Conservation (phyloP, 2,113 vertebrate genomes). For the Clinocottus analis region DNA sequence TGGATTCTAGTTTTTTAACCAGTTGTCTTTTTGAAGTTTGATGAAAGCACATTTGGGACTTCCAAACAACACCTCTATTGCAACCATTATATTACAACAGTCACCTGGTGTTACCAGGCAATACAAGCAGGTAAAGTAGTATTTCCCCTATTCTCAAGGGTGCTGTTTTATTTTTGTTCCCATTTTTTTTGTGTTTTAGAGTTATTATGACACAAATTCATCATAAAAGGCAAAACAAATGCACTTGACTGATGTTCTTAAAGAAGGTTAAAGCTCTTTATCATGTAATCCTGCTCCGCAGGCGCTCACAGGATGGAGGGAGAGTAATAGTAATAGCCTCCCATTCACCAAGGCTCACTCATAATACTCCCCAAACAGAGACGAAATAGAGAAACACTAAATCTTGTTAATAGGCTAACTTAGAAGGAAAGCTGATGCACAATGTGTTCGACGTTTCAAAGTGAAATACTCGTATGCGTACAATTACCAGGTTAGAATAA, state of each 20-base stretch:
- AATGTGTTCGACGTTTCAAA: constrained; percentile 63
- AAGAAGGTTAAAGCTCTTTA: constrained; percentile 64
- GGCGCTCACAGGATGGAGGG: constrained; percentile 26
- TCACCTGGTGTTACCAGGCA: constrained; percentile 7
- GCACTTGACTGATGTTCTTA: constrained; percentile 43
- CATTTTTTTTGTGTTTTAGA: constrained; percentile 7
- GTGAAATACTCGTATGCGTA: constrained; percentile 53
- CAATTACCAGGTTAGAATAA: constrained; percentile 63
- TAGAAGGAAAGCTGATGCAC: constrained; percentile 29
- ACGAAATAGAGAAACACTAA: constrained; percentile 53
- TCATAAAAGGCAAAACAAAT: constrained; percentile 43
- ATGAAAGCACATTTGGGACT: background rate
- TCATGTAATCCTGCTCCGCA: constrained; percentile 46
- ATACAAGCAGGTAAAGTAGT: background rate
- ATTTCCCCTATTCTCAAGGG: background rate
- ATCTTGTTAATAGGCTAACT: constrained; percentile 72
- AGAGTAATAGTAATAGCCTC: constrained; percentile 59
- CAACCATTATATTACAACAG: background rate
- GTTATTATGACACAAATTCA: constrained; percentile 27
- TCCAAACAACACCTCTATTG: background rate
- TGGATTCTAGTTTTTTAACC: background rate
- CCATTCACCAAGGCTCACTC: constrained; percentile 56
- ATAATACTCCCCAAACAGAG: constrained; percentile 51
- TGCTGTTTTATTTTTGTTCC: background rate
- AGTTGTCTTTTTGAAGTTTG: background rate